Percentiles rank a stretch among this genome's conserved stretches.
Conservation (phyloP, 2,113 vertebrate genomes). For the Mus musculus region GRCm39 chr2:128116501-128117000, state of each 20-base stretch:
- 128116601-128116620: too few species aligned
- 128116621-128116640: too few species aligned
- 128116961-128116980: too few species aligned
- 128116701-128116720: neutral
- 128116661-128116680: too few species aligned
- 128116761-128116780: neutral
- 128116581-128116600: too few species aligned
- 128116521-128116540: too few species aligned
- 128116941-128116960: neutral
- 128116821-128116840: neutral
- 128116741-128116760: neutral
- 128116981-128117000: neutral
- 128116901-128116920: neutral
- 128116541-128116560: too few species aligned
- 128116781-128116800: neutral
- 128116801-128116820: neutral
- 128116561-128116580: too few species aligned
- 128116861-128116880: neutral
- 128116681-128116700: too few species aligned
- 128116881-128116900: neutral
- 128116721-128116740: neutral
- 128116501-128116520: too few species aligned
- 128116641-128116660: too few species aligned
- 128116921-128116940: neutral
- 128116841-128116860: neutral